phyloP scores from a whole-genome alignment of 92 coral and sea anemone species.

The Isaurus tuberculatus region DNA sequence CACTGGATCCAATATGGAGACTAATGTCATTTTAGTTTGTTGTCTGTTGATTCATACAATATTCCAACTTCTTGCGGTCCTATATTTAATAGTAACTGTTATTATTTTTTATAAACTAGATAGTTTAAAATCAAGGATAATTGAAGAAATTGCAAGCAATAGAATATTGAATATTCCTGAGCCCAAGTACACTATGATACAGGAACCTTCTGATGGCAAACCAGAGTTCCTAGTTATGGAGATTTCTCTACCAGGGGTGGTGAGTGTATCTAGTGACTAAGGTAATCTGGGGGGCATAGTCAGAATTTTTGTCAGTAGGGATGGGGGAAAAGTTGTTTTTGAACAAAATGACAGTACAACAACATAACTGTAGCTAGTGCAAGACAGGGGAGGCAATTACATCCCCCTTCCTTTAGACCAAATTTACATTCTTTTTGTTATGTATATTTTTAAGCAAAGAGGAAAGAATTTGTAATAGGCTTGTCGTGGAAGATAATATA shows the following conservation, averaged over 20 bases:
- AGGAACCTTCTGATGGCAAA: slow-evolving; percentile 76
- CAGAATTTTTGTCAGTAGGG: too few species aligned
- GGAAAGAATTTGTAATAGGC: too few species aligned
- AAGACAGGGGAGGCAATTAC: too few species aligned
- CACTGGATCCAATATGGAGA: too few species aligned
- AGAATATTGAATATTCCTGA: slow-evolving; percentile 13
- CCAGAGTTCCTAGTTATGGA: slow-evolving; percentile 86
- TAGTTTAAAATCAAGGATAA: slow-evolving; percentile 22
- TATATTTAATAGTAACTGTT: neutral
- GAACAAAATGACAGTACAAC: too few species aligned
- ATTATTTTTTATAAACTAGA: neutral
- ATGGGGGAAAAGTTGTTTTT: too few species aligned
- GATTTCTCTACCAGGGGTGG: slow-evolving; percentile 78
- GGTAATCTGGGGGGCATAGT: too few species aligned
- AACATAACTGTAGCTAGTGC: too few species aligned
- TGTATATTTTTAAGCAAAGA: too few species aligned
- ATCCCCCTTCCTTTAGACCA: too few species aligned
- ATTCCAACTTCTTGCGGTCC: neutral
- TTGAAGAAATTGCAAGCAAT: slow-evolving; percentile 31
- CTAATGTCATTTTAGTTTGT: neutral
- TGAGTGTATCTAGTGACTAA: slow-evolving; percentile 33
- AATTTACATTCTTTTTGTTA: too few species aligned
- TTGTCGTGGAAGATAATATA: too few species aligned
- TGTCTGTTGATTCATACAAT: neutral
- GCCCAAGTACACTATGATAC: slow-evolving; percentile 75